phyloP scores from a whole-genome alignment of 2,888 invertebrate species.

The Acleris cristana region DNA sequence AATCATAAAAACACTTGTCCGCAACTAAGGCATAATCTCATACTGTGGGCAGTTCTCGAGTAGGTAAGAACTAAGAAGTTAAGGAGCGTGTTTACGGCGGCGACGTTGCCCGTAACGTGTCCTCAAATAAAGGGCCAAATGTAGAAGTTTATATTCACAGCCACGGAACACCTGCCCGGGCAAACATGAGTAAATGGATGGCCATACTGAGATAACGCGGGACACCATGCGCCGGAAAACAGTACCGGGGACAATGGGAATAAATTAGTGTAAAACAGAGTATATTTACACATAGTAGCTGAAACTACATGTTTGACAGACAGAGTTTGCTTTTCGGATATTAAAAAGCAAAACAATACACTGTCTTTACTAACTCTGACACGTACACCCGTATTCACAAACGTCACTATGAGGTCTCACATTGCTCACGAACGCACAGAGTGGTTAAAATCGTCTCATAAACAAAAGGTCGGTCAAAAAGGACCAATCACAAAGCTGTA shows the following conservation, averaged over 20 bases:
- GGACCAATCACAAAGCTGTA: no score
- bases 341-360: no score
- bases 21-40: no score
- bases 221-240: conserved; percentile 46
- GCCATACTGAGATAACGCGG: conserved; percentile 49
- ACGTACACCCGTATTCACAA: no score
- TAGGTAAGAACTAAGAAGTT: conserved; percentile 21
- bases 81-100: conserved; percentile 37
- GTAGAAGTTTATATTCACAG: conserved; percentile 52
- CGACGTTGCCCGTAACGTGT: conserved; percentile 44
- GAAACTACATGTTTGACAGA: conserved; percentile 21
- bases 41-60: background rate
- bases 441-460: no score
- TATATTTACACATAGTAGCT: conserved; percentile 43
- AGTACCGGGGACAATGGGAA: conserved; percentile 50
- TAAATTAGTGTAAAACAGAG: conserved; percentile 48
- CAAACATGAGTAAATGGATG: conserved; percentile 47
- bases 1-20: no score
- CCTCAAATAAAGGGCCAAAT: conserved; percentile 53
- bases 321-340: background rate
- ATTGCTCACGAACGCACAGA: no score
- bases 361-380: no score
- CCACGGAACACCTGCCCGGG: conserved; percentile 53
- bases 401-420: no score
- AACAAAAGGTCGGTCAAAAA: no score